phyloP scores from a whole-genome alignment of 2,113 vertebrate species.

The Orcinus orca region DNA sequence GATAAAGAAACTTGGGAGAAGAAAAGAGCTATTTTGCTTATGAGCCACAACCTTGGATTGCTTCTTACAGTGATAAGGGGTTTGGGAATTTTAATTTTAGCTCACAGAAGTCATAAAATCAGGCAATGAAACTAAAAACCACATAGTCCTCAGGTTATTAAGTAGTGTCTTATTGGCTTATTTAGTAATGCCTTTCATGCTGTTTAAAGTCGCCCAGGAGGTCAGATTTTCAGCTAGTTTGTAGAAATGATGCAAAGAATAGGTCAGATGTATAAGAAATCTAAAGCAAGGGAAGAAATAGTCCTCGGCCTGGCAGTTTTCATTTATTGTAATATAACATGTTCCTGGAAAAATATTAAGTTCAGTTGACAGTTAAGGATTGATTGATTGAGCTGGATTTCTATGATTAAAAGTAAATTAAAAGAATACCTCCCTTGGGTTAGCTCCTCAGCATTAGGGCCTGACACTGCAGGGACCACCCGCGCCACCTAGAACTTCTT shows the following conservation, averaged over 20 bases:
- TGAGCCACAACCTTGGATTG: conserved; percentile 14
- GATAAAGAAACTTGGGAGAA: conserved; percentile 36
- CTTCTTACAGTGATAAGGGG: conserved; percentile 29
- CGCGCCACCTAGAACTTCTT: neutral
- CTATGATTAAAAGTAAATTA: conserved; percentile 32
- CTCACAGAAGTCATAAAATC: conserved; percentile 66
- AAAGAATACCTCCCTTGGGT: neutral
- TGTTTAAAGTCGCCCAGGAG: neutral
- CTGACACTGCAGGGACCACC: neutral
- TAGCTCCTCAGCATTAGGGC: neutral
- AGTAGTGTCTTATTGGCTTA: conserved; percentile 48
- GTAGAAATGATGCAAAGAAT: conserved; percentile 56
- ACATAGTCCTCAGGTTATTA: conserved; percentile 46
- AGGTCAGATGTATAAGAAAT: conserved; percentile 36
- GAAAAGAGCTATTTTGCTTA: conserved; percentile 54
- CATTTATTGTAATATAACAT: conserved; percentile 42
- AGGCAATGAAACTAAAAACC: conserved; percentile 51
- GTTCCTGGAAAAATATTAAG: conserved; percentile 40
- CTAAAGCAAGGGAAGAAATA: conserved; percentile 43
- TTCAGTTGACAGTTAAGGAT: conserved; percentile 53
- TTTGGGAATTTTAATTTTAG: conserved; percentile 65
- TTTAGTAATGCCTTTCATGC: conserved; percentile 49
- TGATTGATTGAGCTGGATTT: conserved; percentile 35
- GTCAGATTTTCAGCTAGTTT: conserved; percentile 50
- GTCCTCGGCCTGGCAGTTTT: conserved; percentile 12